These are phyloP conservation scores for Periplaneta americana DNA, from an alignment of 1,140 invertebrate species.

Conservation along the genomic window DNA sequence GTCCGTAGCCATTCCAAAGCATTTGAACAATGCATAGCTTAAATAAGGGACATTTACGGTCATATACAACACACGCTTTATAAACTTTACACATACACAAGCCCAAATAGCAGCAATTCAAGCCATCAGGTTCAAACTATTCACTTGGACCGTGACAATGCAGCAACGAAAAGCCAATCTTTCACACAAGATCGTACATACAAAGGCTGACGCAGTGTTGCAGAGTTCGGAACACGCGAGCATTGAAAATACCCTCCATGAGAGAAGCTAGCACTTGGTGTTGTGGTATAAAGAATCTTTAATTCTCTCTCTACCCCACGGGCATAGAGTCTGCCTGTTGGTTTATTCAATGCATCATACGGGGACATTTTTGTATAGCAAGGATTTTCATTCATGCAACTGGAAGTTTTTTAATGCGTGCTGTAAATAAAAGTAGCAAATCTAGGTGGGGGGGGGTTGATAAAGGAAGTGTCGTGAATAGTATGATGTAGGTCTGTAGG, in stretches of 20 bases:
- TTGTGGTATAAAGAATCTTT: neutral
- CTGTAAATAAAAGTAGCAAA: neutral
- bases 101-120: neutral
- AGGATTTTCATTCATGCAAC: neutral
- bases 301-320: neutral
- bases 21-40: neutral
- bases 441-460: neutral
- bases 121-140: neutral
- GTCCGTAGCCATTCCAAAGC: neutral
- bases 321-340: too few relatives aligned
- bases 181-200: neutral
- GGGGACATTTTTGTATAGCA: neutral
- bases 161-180: neutral
- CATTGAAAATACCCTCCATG: neutral
- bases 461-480: neutral
- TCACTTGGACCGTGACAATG: neutral
- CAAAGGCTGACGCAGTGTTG: neutral
- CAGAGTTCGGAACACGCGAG: neutral
- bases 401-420: neutral
- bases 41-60: neutral
- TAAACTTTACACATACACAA: neutral
- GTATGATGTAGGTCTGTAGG: neutral
- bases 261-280: neutral
- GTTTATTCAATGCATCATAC: neutral
- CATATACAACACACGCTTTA: neutral